These are phyloP conservation scores for Hippopotamyrus pictus DNA, from an alignment of 2,797 vertebrate genomes.

Conservation along the genomic window DNA sequence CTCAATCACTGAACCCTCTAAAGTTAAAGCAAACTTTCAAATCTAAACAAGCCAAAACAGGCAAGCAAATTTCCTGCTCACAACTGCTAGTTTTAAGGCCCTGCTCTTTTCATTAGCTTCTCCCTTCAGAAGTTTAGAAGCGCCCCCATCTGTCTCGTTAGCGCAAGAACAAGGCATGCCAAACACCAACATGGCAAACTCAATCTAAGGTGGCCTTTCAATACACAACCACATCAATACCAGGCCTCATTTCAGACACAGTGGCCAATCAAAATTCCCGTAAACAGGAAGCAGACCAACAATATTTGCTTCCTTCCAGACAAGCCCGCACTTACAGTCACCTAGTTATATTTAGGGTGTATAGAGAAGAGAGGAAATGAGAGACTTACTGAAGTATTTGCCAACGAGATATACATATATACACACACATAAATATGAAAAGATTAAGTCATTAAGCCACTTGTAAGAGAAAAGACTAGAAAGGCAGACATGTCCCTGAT, in stretches of 20 bases:
- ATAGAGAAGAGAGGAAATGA: conserved; percentile 25
- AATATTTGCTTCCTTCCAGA: conserved; percentile 18
- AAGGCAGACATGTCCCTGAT: background rate
- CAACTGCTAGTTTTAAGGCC: background rate
- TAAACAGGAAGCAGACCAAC: conserved; percentile 33
- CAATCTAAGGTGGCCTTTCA: background rate
- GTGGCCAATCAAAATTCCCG: conserved; percentile 20
- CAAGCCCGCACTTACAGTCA: conserved; percentile 12
- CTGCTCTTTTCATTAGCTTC: background rate
- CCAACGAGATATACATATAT: background rate
- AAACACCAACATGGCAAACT: background rate
- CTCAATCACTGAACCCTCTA: background rate
- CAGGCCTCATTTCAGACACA: background rate
- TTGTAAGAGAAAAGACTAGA: background rate
- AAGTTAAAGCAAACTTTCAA: background rate
- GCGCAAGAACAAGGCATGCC: background rate
- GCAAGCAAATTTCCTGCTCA: background rate
- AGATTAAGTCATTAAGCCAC: background rate
- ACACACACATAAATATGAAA: background rate
- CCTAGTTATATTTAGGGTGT: conserved; percentile 16
- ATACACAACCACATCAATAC: background rate
- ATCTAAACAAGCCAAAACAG: background rate
- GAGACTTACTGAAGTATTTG: background rate
- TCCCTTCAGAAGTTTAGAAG: conserved; percentile 5
- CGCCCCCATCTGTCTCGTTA: conserved; percentile 12